phyloP scores from a whole-genome alignment of 2,888 invertebrate genomes.

The Pristionchus exspectatus region DNA sequence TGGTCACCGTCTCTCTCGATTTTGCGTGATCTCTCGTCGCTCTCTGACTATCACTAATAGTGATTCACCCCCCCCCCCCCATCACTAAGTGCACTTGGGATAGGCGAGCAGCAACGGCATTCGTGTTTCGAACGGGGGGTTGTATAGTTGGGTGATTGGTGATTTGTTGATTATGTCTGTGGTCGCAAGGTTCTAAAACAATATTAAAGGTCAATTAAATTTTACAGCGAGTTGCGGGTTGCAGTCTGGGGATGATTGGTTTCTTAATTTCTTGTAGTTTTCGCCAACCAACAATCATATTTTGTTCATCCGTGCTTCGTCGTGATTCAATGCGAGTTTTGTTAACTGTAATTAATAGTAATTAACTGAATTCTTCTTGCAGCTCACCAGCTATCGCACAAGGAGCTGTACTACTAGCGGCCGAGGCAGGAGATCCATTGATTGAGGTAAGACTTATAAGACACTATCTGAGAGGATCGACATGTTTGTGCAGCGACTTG shows the following conservation, averaged over 20 bases:
- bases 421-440: neutral
- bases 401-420: neutral
- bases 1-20: neutral
- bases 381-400: neutral
- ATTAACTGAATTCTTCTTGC: neutral
- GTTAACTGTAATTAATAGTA: neutral
- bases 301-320: no score
- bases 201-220: neutral
- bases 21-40: neutral
- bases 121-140: neutral
- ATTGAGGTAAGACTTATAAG: neutral
- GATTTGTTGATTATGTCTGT: neutral
- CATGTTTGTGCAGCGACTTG: no score
- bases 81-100: slow-evolving; percentile 30
- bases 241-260: neutral
- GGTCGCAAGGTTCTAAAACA: neutral
- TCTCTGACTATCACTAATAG: neutral
- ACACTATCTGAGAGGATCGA: no score
- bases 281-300: neutral
- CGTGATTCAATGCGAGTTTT: neutral
- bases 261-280: neutral
- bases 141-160: neutral
- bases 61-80: neutral
- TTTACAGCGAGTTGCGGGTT: neutral
- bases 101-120: neutral